Evolutionary conservation across 2,113 vertebrate species (phyloP).

Genomic region (Melanostigma gelatinosum): DNA sequence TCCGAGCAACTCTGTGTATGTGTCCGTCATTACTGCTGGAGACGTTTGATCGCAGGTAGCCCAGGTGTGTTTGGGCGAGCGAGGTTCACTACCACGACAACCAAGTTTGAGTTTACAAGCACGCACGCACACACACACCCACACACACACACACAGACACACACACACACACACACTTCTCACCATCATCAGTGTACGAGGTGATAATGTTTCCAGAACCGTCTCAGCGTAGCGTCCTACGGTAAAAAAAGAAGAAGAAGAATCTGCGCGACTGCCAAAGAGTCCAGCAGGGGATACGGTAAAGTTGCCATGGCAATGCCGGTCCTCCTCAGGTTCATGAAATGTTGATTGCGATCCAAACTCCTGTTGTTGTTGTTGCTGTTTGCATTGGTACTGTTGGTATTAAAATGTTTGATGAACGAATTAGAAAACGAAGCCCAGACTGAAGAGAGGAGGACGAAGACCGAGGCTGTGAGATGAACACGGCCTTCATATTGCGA

Average conservation of each 20-base stretch:
- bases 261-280: background rate
- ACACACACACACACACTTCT: background rate
- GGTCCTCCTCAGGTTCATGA: slow-evolving; percentile 15
- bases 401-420: slow-evolving; percentile 12
- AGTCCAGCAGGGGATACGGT: background rate
- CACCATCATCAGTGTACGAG: background rate
- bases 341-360: slow-evolving; percentile 16
- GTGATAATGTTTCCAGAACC: background rate
- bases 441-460: background rate
- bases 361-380: background rate
- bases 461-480: background rate
- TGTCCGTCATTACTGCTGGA: background rate
- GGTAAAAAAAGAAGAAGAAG: background rate
- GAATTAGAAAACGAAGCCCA: background rate
- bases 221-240: background rate
- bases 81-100: background rate
- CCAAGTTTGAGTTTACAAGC: background rate
- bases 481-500: background rate
- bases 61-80: slow-evolving; percentile 32
- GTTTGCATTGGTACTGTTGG: background rate
- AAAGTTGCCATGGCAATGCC: background rate
- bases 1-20: slow-evolving; percentile 36
- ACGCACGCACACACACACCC: background rate
- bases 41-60: slow-evolving; percentile 26
- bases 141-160: too few species aligned